phyloP scores from a whole-genome alignment of 1,140 invertebrate genomes.

The Aphelinus certus region DNA sequence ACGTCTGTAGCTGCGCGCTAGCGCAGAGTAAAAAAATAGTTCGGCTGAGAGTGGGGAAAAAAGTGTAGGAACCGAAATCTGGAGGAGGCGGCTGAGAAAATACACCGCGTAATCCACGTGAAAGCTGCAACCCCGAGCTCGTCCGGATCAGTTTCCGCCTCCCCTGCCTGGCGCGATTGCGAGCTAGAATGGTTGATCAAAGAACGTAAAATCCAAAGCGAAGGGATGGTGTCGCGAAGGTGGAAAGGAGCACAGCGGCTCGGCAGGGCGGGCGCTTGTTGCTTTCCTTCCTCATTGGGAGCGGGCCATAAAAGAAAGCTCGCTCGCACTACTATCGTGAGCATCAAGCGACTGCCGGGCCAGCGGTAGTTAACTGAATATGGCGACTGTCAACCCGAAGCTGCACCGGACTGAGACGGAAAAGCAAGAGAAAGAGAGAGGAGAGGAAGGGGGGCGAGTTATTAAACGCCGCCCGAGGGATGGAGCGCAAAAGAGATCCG shows the following conservation, averaged over 20 bases:
- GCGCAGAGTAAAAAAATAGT: no score
- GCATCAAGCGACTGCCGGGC: conserved; percentile 27
- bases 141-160: background rate
- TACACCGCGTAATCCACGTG: conserved; percentile 36
- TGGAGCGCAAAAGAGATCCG: conserved; percentile 38
- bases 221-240: background rate
- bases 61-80: conserved; percentile 20
- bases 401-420: conserved; percentile 16
- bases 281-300: conserved; percentile 14
- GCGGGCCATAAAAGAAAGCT: conserved; percentile 24
- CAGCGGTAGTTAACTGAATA: conserved; percentile 37
- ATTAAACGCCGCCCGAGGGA: conserved; percentile 40
- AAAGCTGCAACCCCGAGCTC: conserved; percentile 22
- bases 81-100: conserved; percentile 34
- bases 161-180: conserved; percentile 24
- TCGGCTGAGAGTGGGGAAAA: background rate
- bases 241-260: background rate
- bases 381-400: conserved; percentile 30
- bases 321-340: background rate
- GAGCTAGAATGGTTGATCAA: conserved; percentile 52
- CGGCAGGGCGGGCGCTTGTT: background rate
- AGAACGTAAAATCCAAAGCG: conserved; percentile 41
- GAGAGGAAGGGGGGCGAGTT: conserved; percentile 38
- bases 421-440: background rate
- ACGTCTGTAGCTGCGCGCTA: no score